Conservation (phyloP, 1,140 invertebrate species). For the Pantala flavescens region DNA sequence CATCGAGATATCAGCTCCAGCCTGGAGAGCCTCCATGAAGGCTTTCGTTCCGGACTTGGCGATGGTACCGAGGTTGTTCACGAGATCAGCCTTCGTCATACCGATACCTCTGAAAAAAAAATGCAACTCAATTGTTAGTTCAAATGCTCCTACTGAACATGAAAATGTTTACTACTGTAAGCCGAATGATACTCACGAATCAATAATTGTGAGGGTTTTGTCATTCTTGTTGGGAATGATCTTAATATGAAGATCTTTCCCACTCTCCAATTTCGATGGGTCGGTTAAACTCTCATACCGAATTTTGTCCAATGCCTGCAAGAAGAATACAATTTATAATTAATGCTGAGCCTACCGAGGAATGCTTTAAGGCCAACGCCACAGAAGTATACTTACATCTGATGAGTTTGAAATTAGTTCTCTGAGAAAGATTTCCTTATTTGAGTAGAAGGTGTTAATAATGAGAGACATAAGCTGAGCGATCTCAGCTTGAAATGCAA, state of each 20-base stretch:
- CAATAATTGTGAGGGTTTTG: slow-evolving; percentile 80
- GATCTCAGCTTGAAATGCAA: slow-evolving; percentile 91
- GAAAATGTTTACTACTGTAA: too few species aligned
- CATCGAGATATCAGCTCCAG: slow-evolving; percentile 92
- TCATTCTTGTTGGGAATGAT: slow-evolving; percentile 84
- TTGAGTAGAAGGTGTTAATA: slow-evolving; percentile 99
- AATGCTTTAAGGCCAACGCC: too few species aligned
- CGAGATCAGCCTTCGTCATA: slow-evolving; percentile 92
- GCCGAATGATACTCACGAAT: slow-evolving; percentile 45
- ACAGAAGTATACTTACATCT: slow-evolving; percentile 58
- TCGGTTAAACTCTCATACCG: slow-evolving; percentile 86
- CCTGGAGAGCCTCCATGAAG: slow-evolving; percentile 91
- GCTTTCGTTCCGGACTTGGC: slow-evolving; percentile 93
- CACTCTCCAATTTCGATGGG: slow-evolving; percentile 64
- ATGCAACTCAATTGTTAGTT: too few species aligned
- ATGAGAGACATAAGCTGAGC: slow-evolving; percentile 95
- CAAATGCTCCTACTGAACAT: too few species aligned
- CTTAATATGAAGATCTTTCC: slow-evolving; percentile 83
- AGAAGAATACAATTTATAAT: too few species aligned
- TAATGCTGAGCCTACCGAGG: too few species aligned
- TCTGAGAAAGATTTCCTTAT: slow-evolving; percentile 98
- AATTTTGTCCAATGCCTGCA: slow-evolving; percentile 54
- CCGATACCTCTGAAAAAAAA: slow-evolving; percentile 59
- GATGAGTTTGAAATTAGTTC: slow-evolving; percentile 89
- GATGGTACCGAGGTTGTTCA: slow-evolving; percentile 93